A percentile compares a stretch with the other conserved stretches of the same genome.
phyloP scores from a whole-genome alignment of 2,113 vertebrate genomes.

The Oceanites oceanicus region DNA sequence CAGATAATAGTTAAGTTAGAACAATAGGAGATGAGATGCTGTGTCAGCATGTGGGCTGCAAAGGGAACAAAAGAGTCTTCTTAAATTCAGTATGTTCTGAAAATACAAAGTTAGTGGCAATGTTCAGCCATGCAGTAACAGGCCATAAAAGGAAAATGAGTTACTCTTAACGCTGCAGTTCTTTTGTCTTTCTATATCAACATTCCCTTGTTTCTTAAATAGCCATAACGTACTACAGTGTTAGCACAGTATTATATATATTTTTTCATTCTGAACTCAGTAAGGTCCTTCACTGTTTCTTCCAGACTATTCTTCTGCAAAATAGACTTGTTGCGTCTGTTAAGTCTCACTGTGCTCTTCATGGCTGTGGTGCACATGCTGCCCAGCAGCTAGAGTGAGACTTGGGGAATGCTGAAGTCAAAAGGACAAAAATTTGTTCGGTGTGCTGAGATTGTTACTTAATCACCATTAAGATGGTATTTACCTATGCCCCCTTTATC shows the following conservation, averaged over 20 bases:
- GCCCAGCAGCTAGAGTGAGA: neutral
- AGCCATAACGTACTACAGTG: neutral
- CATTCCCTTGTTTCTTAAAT: neutral
- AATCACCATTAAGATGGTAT: neutral
- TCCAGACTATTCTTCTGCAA: neutral
- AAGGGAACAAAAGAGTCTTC: conserved; percentile 43
- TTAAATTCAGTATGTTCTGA: conserved; percentile 12
- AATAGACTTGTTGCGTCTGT: neutral
- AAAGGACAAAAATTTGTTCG: neutral
- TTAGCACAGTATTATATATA: neutral
- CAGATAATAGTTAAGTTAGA: conserved; percentile 36
- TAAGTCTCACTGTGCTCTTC: neutral
- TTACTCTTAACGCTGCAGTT: neutral
- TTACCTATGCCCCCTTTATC: neutral
- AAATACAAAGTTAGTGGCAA: conserved; percentile 1
- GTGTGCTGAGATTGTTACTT: neutral
- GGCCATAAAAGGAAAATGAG: conserved; percentile 32
- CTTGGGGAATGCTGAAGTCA: neutral
- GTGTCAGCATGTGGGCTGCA: conserved; percentile 33
- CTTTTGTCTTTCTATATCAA: conserved; percentile 32
- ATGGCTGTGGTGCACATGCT: neutral
- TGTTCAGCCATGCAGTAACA: conserved; percentile 23
- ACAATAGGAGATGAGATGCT: conserved; percentile 25
- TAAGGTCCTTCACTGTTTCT: neutral
- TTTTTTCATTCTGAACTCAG: neutral